phyloP scores from a whole-genome alignment of 2,888 invertebrate genomes.

The Rotaria macrura region DNA sequence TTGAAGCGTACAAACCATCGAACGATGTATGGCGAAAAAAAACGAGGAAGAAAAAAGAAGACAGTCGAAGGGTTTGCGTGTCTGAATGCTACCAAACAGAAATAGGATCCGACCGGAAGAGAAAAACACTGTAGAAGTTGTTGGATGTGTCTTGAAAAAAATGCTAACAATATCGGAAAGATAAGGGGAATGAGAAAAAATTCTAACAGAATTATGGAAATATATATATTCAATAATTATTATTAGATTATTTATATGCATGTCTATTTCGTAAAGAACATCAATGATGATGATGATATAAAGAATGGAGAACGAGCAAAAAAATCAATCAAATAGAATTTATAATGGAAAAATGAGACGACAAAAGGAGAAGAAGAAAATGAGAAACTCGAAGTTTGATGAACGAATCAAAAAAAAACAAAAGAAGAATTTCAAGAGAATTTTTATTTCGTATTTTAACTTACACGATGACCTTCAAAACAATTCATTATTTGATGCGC shows the following conservation, averaged over 20 bases:
- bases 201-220: neutral
- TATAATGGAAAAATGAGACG: conserved; percentile 15
- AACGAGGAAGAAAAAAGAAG: neutral
- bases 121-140: neutral
- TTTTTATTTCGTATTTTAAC: conserved; percentile 41
- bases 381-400: neutral
- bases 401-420: neutral
- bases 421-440: neutral
- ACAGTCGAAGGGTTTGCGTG: neutral
- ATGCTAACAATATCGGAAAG: neutral
- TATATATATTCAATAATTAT: neutral
- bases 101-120: neutral
- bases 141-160: neutral
- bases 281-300: neutral
- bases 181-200: neutral
- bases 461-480: conserved; percentile 79
- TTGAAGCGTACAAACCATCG: neutral
- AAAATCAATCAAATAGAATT: neutral
- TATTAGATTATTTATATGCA: neutral
- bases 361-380: neutral
- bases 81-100: neutral
- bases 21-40: neutral
- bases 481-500: conserved; percentile 93
- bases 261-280: neutral
- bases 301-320: neutral